Evolutionary conservation across 2,797 vertebrate genomes (phyloP).

Genomic region (Gobio occitaniae): DNA sequence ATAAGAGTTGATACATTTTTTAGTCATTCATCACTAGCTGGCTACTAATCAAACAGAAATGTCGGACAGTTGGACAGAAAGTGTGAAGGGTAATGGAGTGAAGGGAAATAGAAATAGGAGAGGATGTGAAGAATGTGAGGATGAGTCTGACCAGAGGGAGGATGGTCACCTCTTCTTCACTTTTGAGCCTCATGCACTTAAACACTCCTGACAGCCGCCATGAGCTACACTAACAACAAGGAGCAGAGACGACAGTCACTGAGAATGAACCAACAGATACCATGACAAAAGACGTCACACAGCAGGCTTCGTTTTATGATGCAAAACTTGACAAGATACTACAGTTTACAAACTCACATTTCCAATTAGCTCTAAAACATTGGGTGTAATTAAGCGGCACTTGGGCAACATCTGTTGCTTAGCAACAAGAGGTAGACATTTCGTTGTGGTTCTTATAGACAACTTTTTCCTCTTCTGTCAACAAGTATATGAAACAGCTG

Average conservation of each 20-base stretch:
- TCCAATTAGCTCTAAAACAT: slow-evolving; percentile 9
- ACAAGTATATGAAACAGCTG: background rate
- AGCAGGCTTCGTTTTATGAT: background rate
- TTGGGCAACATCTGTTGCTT: slow-evolving; percentile 45
- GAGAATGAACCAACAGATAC: slow-evolving; percentile 6
- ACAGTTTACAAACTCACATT: slow-evolving; percentile 6
- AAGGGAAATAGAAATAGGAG: slow-evolving; percentile 19
- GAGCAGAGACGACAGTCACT: slow-evolving; percentile 27
- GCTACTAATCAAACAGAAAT: slow-evolving; percentile 24
- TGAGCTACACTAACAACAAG: slow-evolving; percentile 49
- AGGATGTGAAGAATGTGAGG: slow-evolving; percentile 31
- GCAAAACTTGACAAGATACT: slow-evolving; percentile 8
- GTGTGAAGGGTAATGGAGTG: slow-evolving; percentile 22
- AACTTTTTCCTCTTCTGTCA: slow-evolving; percentile 31
- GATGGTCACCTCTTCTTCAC: slow-evolving; percentile 37
- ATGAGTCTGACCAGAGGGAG: slow-evolving; percentile 36
- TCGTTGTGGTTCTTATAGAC: slow-evolving; percentile 11
- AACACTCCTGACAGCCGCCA: slow-evolving; percentile 56
- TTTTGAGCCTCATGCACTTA: slow-evolving; percentile 38
- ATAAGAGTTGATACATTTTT: background rate
- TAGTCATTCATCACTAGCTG: background rate
- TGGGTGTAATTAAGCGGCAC: background rate
- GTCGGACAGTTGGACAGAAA: background rate
- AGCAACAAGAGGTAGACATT: slow-evolving; percentile 52
- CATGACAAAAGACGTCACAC: background rate